Base-by-base conservation (phyloP, 2,113 vertebrate species). In the Bucco capensis region DNA sequence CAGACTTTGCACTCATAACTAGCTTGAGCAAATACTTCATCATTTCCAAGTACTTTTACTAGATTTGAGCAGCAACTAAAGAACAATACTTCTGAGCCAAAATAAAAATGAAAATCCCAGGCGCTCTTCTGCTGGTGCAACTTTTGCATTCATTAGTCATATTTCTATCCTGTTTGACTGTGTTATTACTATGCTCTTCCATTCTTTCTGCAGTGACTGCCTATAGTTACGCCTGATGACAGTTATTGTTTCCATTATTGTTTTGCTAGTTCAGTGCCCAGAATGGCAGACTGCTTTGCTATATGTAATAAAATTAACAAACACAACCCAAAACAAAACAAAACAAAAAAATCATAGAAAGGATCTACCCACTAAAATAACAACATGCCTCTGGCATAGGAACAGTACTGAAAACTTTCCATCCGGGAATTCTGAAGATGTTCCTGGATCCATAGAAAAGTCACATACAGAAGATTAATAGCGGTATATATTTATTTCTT, bases 211-310 rank as follows among this genome's bases (percentile, higher is more conserved):
- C 80, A 92, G 14, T 30, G 28, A 15, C 31, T 94, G 56, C 76
- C 44, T 72, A 27, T 15, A 86, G 70, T 84, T 86, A 57, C 0
- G 2, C 6, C 12, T 87, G 38, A 74, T 83, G 35, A 60, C 10
- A 78, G 83, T 86, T 96, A 61, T 81, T 94, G 7, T 95, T 96
- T 95, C 95, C 85, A 94, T 18, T 88, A 65, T 53, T 88, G 42
- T 10, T 90, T 72, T 88, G 81, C 57, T 57, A 91, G 12, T 40
- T 4, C 14, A 46, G 17, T 51, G 28, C n/a, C 24, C 49, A 78
- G 67, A 86, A 83, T 42, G 33, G 28, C 47, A 64, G 51, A 60
- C 54, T 67, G 24, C 46, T 72, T 83, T 58, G 25, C 35, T 61
- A 9, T 47, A 88, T 37, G 46, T 58, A 76, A 76, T 57, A 87